Base-by-base conservation (phyloP, 2,888 invertebrate genomes). In the Pharmacophagus antenor region DNA sequence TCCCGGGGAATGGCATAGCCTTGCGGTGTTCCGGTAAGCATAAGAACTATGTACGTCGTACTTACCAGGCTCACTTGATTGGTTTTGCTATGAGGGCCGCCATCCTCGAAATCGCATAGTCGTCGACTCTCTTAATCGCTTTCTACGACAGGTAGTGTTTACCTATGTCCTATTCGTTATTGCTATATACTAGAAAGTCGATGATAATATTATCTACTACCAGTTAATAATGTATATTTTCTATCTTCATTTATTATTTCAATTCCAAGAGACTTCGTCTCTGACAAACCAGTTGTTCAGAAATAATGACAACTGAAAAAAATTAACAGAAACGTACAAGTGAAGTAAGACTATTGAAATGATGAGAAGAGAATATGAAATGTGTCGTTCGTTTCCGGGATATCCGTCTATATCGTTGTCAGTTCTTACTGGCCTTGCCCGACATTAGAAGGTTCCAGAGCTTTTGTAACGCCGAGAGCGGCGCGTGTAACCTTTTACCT, bases 401-500 rank as follows among this genome's bases (percentile, higher is more conserved):
- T 73, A 70, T 67, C 71, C 70, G 70, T 67, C 71, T 71, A 66
- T 66, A 69, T 70, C 65, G 62, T 65, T 67, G 68, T 67, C 67
- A 65, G 64, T 56, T 67, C 50, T 56, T 63, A 54, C 56, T 65
- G 71, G 69, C 84, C 84, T 84, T 82, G 85, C 73, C 74, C 84
- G 72, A 82, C 72, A 79, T 83, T 71, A 66, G 62, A 67, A 67
- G 66, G 62, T 25, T 54, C 52, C 23, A 49, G 27, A 47, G 60
- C 57, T 47, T 67, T 65, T 69, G 68, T 68, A 68, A 61, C 50
- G 55, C 37, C 53, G 66, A 64, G 64, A 61, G 56, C 63, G 67
- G 65, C 76, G 66, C 75, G 74, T 78, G 76, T 79, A 71, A 80
- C 80, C 77, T 83, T 78, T 80, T 63, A 71, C 76, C 76, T 80